These are phyloP conservation scores for Borostomias antarcticus DNA, from an alignment of 2,797 vertebrate species.

Conservation along the genomic window DNA sequence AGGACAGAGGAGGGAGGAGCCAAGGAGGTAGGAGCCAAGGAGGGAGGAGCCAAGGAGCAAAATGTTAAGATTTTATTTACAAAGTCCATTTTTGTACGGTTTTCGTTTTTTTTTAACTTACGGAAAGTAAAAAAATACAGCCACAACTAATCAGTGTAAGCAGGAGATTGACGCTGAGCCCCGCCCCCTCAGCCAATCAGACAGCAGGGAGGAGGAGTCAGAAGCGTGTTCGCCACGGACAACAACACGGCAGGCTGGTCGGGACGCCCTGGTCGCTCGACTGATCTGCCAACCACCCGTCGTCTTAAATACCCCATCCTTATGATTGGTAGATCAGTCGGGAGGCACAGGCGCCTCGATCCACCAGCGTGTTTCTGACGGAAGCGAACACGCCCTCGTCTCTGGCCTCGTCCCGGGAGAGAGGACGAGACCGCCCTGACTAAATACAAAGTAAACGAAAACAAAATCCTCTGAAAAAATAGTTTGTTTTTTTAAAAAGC, in stretches of 20 bases:
- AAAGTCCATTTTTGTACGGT: slow-evolving; percentile 80
- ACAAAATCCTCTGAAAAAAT: slow-evolving; percentile 78
- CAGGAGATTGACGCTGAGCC: slow-evolving; percentile 37
- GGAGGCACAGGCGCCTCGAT: too few species aligned
- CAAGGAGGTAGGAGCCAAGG: slow-evolving; percentile 19
- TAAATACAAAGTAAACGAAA: slow-evolving; percentile 55
- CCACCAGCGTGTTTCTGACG: too few species aligned
- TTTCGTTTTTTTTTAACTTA: slow-evolving; percentile 77
- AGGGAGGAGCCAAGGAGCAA: slow-evolving; percentile 72
- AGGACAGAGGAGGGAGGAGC: slow-evolving; percentile 21
- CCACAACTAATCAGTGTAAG: slow-evolving; percentile 50
- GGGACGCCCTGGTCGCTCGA: too few species aligned
- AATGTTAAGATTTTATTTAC: slow-evolving; percentile 99
- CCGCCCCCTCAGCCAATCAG: not conserved
- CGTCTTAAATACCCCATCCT: not conserved
- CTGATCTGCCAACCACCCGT: too few species aligned
- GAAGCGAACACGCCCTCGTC: not conserved
- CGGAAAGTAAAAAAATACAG: slow-evolving; percentile 87
- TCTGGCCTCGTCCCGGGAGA: not conserved
- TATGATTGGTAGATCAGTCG: too few species aligned
- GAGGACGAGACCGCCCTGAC: slow-evolving; percentile 28
- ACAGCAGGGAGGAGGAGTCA: too few species aligned
- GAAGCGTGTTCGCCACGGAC: too few species aligned
- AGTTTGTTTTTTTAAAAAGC: slow-evolving; percentile 75
- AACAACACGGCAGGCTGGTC: too few species aligned